Evolutionary conservation across 2,888 invertebrate genomes (phyloP), one percentile per base, ranked within the genome.

Genomic region (Temnothorax ravouxi): DNA sequence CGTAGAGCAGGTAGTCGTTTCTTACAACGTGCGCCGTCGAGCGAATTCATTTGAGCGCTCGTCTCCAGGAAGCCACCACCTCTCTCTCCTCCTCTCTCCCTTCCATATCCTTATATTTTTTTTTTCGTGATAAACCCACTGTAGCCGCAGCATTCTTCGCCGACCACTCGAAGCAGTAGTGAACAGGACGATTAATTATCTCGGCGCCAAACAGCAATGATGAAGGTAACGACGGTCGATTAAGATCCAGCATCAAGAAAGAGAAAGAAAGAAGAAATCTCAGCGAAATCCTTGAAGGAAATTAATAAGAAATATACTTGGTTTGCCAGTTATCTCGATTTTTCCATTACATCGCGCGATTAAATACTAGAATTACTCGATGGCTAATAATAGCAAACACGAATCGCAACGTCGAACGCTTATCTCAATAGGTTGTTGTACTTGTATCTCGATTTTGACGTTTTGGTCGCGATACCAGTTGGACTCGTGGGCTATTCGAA

Each of bases 1-100:
- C 92, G 88, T 86, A 84, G 66, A 67, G 83, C 90, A 92, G 90
- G 92, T 91, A 92, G 92, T 90, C 84, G 84, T 84, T 82, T 85
- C 82, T 89, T 84, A 85, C 54, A n/a, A 3, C 86, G 84, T 77
- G 74, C 83, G 82, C 84, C 82, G 85, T 85, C 83, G 86, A 80
- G 88, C 86, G 84, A 88, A 89, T 90, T 89, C 85, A 87, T 88
- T 89, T 85, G 54, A 76, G 41, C 61, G 59, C 38, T 72, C 81
- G 79, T 75, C 79, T 87, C 59, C 69, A 56, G 66, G 52, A 64
- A 76, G 9, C 54, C 38, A n/a, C 69, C 67, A 8, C 8, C 41
- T 29, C 47, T 11, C 47, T 66, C 25, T 41, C 18, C 2, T 5
- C 5, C 34, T 15, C 29, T 18, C 15, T 34, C 74, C 1, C 34